These are phyloP conservation scores for Ornithorhynchus anatinus DNA, from an alignment of 2,113 vertebrate genomes.

Conservation along the genomic window DNA sequence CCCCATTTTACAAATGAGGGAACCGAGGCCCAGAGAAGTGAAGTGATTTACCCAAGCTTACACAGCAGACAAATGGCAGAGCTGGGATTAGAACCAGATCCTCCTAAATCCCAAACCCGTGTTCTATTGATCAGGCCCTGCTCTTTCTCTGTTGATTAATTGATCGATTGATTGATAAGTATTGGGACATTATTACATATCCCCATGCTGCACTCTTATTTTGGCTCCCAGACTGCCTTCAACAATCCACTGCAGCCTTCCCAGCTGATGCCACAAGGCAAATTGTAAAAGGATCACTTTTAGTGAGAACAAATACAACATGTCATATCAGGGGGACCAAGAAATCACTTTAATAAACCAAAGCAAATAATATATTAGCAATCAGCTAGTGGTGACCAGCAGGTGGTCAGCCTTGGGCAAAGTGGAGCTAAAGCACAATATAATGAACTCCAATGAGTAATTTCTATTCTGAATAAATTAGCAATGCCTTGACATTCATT, in stretches of 20 bases:
- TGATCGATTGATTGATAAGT: no score
- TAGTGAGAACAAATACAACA: neutral
- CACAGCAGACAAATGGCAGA: no score
- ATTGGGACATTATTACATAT: no score
- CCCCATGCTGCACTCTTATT: no score
- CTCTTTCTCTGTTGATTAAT: no score
- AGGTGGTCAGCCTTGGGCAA: neutral
- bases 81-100: no score
- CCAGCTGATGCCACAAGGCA: neutral
- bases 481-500: neutral
- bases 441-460: conserved; percentile 2
- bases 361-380: neutral
- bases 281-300: neutral
- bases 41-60: no score
- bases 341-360: conserved; percentile 1
- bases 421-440: neutral
- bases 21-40: no score
- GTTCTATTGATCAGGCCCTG: no score
- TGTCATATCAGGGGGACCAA: neutral
- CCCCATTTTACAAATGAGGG: no score
- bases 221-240: neutral
- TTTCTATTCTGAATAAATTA: conserved; percentile 34
- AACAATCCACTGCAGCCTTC: neutral
- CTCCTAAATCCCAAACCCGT: no score
- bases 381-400: neutral